Base-by-base conservation (phyloP, 2,113 vertebrate species). In the Raja brachyura region DNA sequence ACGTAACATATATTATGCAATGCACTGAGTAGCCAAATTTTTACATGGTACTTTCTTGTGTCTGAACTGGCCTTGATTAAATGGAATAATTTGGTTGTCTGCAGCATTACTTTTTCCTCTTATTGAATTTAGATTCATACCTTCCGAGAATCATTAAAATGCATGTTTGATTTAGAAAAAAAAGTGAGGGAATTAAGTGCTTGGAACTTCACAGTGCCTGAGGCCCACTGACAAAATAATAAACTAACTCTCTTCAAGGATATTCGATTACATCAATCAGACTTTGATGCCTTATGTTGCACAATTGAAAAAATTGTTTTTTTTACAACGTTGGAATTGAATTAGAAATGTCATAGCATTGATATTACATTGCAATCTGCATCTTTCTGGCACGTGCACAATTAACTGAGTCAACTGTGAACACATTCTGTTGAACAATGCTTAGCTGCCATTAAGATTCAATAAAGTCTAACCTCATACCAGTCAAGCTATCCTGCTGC, bases 211-310 rank as follows among this genome's bases (percentile, higher is more conserved):
- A 16, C 13, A 8, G 56, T 66, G 88, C 63, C 31, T 90, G 16
- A 39, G 16, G 63, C 54, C 2, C 8, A 14, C 33, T 28, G 68
- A 54, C 68, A 92, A 73, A 48, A 25, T 39, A 25, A 92, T 48
- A 92, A 92, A 54, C 78, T 39, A 88, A 39, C 68, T 48, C 68
- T 74, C 20, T 73, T 74, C 66, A 92, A 39, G 18, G 31, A 18
- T 54, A 74, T 92, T 39, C 20, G 90, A 73, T 90, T 39, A 18
- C n/a, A 92, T 92, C 66, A 92, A 74, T 92, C 90, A 92, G 31
- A 5, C 73, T 48, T 92, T 73, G 22, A 39, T 92, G 90, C 48
- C 33, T 92, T 73, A 28, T 73, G 90, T 20, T 74, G 68, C 22
- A 48, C 5, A 73, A 92, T 54, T 54, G 20, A 54, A 92, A 48